Evolutionary conservation across 2,888 invertebrate species (phyloP).

Genomic region (Cenopis cana): DNA sequence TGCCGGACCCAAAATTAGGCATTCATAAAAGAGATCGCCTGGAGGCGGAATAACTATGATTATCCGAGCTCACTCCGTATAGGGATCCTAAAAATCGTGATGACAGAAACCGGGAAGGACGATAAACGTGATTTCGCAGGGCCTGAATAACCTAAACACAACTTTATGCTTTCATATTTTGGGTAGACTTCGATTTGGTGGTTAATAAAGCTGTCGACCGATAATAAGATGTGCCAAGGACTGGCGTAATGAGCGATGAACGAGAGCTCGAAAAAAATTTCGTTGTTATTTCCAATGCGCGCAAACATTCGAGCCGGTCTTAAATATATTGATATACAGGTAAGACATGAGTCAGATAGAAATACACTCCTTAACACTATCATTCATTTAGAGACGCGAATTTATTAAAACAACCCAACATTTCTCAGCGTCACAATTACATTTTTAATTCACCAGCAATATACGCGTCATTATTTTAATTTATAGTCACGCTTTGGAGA

Average conservation of each 20-base stretch:
- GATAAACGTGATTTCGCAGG: slow-evolving; percentile 57
- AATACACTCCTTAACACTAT: slow-evolving; percentile 37
- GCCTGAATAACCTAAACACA: slow-evolving; percentile 50
- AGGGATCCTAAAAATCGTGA: slow-evolving; percentile 69
- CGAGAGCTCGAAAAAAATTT: slow-evolving; percentile 61
- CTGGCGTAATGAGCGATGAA: slow-evolving; percentile 69
- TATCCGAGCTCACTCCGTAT: slow-evolving; percentile 68
- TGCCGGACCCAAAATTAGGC: slow-evolving; percentile 66
- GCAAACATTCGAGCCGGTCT: slow-evolving; percentile 59
- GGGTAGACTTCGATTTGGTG: slow-evolving; percentile 54
- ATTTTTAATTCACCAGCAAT: slow-evolving; percentile 58
- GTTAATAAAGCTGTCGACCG: slow-evolving; percentile 53
- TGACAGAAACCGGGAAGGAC: slow-evolving; percentile 64
- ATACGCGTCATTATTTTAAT: slow-evolving; percentile 68
- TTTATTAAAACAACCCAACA: slow-evolving; percentile 50
- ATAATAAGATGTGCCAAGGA: slow-evolving; percentile 70
- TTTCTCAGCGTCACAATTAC: slow-evolving; percentile 61
- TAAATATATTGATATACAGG: slow-evolving; percentile 52
- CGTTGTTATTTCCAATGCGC: slow-evolving; percentile 63
- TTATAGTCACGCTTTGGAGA: slow-evolving; percentile 69
- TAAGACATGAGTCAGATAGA: slow-evolving; percentile 45
- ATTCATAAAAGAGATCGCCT: slow-evolving; percentile 75
- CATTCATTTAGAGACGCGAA: slow-evolving; percentile 40
- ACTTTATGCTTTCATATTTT: slow-evolving; percentile 48
- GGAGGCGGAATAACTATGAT: slow-evolving; percentile 73